These are phyloP conservation scores for Lepus townsendii DNA, from an alignment of 2,797 vertebrate genomes.

Conservation along the genomic window DNA sequence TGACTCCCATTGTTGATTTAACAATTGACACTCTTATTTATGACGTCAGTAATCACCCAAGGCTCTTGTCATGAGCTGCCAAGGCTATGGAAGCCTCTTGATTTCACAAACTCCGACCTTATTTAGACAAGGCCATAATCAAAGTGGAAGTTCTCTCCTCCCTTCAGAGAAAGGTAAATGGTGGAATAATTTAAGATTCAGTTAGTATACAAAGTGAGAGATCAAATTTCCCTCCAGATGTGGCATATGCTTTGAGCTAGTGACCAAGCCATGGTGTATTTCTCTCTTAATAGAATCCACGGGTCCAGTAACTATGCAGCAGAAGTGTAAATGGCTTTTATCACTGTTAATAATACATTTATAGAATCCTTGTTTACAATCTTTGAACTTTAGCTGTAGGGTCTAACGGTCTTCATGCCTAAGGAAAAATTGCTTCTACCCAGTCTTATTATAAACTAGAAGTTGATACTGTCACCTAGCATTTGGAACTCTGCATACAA, in stretches of 20 bases:
- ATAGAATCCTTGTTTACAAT: background rate
- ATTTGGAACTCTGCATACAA: slow-evolving; percentile 39
- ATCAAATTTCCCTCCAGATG: slow-evolving; percentile 4
- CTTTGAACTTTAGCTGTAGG: background rate
- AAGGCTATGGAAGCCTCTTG: too few relatives aligned
- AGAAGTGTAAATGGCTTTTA: background rate
- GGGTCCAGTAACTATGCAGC: background rate
- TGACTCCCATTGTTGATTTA: too few relatives aligned
- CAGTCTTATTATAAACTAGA: background rate
- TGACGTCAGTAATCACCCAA: too few relatives aligned
- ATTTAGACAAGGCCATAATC: too few relatives aligned
- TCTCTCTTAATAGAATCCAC: background rate
- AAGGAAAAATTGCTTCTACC: background rate
- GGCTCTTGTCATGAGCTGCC: too few relatives aligned
- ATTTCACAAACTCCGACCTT: too few relatives aligned
- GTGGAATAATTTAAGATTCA: background rate
- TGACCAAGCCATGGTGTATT: background rate
- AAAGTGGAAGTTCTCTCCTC: too few relatives aligned
- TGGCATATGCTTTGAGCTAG: slow-evolving; percentile 19
- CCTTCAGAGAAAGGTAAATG: too few relatives aligned
- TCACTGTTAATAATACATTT: slow-evolving; percentile 22
- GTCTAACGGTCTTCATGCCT: background rate
- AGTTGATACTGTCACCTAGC: slow-evolving; percentile 15
- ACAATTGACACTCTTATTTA: too few relatives aligned
- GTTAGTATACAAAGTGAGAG: slow-evolving; percentile 10